These are phyloP conservation scores for Desmophyllum pertusum DNA, from an alignment of 92 coral and sea anemone species.

Conservation along the genomic window DNA sequence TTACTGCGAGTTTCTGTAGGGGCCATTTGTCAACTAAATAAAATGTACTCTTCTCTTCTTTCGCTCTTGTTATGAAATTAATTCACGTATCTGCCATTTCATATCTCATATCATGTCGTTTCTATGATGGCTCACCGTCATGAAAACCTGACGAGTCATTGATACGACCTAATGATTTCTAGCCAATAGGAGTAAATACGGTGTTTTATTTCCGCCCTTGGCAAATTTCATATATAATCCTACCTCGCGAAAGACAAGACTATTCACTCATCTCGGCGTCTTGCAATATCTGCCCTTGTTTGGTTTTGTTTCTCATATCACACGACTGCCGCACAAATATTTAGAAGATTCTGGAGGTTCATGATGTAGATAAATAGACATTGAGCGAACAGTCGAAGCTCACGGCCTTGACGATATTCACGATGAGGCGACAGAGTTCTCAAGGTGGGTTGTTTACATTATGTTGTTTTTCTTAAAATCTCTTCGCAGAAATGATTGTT, in stretches of 20 bases:
- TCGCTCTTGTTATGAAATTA: background rate
- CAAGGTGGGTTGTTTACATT: slow-evolving; percentile 19
- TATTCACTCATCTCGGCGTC: background rate
- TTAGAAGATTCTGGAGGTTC: background rate
- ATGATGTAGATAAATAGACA: background rate
- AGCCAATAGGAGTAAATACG: slow-evolving; percentile 12
- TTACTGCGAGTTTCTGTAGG: background rate
- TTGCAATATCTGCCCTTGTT: background rate
- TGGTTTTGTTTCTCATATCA: background rate
- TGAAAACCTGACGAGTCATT: background rate
- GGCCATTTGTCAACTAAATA: slow-evolving; percentile 8
- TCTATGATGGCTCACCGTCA: background rate
- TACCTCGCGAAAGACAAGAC: background rate
- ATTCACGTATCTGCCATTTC: background rate
- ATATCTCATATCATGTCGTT: background rate
- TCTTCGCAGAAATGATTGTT: background rate
- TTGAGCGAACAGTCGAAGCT: background rate
- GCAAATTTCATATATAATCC: background rate
- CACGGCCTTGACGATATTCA: background rate
- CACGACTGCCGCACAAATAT: background rate
- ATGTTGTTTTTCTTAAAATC: background rate
- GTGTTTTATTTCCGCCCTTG: slow-evolving; percentile 9
- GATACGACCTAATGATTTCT: background rate
- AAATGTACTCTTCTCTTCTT: background rate
- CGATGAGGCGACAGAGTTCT: background rate